Evolutionary conservation across 2,797 vertebrate species (phyloP), one percentile per base, ranked within the genome.

Genomic region (Craterocephalus amniculus): DNA sequence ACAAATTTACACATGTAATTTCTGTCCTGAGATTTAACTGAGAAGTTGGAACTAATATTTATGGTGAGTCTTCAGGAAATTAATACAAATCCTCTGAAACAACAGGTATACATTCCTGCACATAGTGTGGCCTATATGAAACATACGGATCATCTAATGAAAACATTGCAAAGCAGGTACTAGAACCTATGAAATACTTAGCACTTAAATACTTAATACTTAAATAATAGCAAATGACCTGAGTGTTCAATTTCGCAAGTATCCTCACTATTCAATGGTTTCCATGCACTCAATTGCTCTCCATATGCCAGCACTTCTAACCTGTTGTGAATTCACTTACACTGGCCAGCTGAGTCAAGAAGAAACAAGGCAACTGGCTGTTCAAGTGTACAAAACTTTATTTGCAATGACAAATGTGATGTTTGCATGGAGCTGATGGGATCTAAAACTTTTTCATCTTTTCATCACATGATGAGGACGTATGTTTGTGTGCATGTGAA

Each of bases 321-420:
- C 51, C 18, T 54, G 13, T 40, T 40, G 35, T 34, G 18, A 11
- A 4, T 3, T 55, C 26, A 9, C 1, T 31, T 26, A 38, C 9
- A 45, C 3, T 61, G 18, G 8, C 31, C 32, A 51, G 56, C 31
- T 24, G 24, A 61, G n/a, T 7, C 54, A 0, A 63, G n/a, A 60
- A 22, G 27, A 80, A 78, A 79, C 64, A 75, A 31, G 26, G 57
- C 11, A 38, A 72, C 56, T 69, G 61, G 32, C 54, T 69, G 22
- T 34, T 79, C 49, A 56, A 45, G 8, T 31, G 4, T 27, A 36
- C 10, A 26, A 61, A 60, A 24, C 11, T 0, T 35, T 51, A 22
- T 79, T 76, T 56, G 20, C 29, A 43, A 27, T 52, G 6, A n/a
- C 1, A 13, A 2, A 13, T 7, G 27, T 54, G 9, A 68, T 79